Evolutionary conservation across 1,140 invertebrate genomes (phyloP).

Genomic region (Cydia amplana): DNA sequence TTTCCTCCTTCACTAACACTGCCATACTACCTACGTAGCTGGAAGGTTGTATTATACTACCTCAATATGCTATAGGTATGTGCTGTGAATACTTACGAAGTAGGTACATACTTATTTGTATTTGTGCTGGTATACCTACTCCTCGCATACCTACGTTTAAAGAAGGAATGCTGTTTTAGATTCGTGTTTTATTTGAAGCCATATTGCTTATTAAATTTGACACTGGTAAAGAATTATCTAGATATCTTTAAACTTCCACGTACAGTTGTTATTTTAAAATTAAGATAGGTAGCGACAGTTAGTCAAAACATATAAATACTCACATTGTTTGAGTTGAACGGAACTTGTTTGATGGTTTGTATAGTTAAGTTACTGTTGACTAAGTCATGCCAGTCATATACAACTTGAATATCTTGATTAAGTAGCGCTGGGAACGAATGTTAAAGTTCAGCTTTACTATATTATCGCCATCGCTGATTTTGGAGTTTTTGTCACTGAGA

Average conservation of each 20-base stretch:
- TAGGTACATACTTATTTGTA: background rate
- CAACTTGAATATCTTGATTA: background rate
- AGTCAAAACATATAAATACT: background rate
- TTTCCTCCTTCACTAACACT: conserved; percentile 20
- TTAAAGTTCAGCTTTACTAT: background rate
- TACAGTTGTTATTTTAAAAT: background rate
- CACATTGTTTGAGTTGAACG: background rate
- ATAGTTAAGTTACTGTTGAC: background rate
- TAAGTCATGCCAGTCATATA: background rate
- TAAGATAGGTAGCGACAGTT: background rate
- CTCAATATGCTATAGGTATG: background rate
- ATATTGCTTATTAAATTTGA: background rate
- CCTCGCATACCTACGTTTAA: background rate
- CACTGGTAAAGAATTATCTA: background rate
- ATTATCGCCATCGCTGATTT: background rate
- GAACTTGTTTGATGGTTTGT: background rate
- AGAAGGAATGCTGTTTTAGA: background rate
- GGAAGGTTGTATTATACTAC: background rate
- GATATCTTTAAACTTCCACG: background rate
- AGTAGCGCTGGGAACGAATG: background rate
- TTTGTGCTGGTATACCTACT: background rate
- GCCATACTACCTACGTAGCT: background rate
- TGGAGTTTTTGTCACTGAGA: no score
- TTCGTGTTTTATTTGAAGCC: background rate
- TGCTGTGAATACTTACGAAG: background rate